phyloP scores from a whole-genome alignment of 1,140 invertebrate species.

The Drosophila tani region DNA sequence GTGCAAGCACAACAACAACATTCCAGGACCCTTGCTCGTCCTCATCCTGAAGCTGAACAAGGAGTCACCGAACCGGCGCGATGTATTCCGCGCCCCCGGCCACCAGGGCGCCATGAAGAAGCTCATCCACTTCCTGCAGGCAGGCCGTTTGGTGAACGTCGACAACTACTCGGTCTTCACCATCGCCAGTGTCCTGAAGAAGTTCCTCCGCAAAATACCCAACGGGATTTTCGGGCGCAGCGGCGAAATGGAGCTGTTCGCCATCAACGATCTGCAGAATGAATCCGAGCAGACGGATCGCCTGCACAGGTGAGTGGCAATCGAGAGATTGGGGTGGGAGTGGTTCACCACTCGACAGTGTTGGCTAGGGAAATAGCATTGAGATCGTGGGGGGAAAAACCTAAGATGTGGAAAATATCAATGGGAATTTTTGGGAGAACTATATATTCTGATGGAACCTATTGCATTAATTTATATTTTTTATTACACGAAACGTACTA shows the following conservation, averaged over 20 bases:
- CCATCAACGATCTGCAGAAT: conserved; percentile 92
- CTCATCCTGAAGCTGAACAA: conserved; percentile 97
- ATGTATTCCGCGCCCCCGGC: conserved; percentile 97
- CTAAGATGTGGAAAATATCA: too few relatives aligned
- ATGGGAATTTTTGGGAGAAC: too few relatives aligned
- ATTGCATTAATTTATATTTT: too few relatives aligned
- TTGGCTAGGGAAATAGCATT: background rate
- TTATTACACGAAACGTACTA: too few relatives aligned
- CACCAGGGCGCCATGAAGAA: conserved; percentile 98
- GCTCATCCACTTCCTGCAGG: conserved; percentile 96
- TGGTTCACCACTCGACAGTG: background rate
- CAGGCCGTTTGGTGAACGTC: conserved; percentile 98
- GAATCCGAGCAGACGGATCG: conserved; percentile 94
- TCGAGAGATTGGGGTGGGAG: background rate
- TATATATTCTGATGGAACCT: too few relatives aligned
- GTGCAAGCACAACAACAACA: conserved; percentile 96
- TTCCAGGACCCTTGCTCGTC: conserved; percentile 95
- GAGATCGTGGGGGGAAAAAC: background rate
- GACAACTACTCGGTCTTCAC: conserved; percentile 99
- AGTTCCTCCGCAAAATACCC: conserved; percentile 98
- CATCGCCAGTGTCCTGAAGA: conserved; percentile 98
- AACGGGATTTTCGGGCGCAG: conserved; percentile 97
- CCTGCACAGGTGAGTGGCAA: conserved; percentile 92
- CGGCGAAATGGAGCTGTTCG: conserved; percentile 95
- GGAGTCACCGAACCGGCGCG: conserved; percentile 95